Base-by-base conservation (phyloP, 2,113 vertebrate species). In the Syngnathus floridae region DNA sequence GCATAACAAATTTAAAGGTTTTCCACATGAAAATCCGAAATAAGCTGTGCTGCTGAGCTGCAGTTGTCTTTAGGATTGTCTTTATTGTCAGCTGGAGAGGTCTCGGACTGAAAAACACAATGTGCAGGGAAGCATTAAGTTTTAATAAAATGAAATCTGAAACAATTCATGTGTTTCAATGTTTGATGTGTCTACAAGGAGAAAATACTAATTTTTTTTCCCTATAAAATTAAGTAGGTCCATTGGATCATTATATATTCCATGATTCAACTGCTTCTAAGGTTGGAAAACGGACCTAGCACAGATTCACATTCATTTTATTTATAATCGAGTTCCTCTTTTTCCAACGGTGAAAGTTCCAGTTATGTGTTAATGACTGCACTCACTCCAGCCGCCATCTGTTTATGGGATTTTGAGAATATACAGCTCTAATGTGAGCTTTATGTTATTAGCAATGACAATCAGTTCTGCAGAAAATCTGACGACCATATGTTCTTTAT, bases 371-470 rank as follows among this genome's bases (percentile, higher is more conserved):
- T 54, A 45, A 64, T n/a, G 58, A 56, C 0, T 52, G 10, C 36
- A 21, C 36, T 40, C 17, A 40, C 37, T 41, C 9, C 37, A 67
- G n/a, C 17, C 36, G 37, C 54, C 59, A 40, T 57, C 12, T 69
- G 57, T 75, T 73, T 67, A 75, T 76, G 62, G 62, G 65, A 71
- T 79, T 74, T 62, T 65, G 17, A 61, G 45, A 37, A 72, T 75
- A 67, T 66, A 59, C 41, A 61, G 21, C 31, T 40, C 64, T 45
- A 52, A 69, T 43, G 57, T 48, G 31, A 65, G 49, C 59, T 52
- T 46, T 51, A 65, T 43, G 19, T 66, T 55, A 46, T n/a, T 35
- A 11, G 26, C 16, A 55, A 19, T 65, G n/a, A 41, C 40, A 59
- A 12, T 19, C 46, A 17, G 66, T 62, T 66, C 58, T 43, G 7